Percentiles rank a stretch among this genome's conserved stretches.
These are phyloP conservation scores for Hermatobates lingyangjiaoensis DNA, from an alignment of 1,140 invertebrate genomes.

Conservation along the genomic window DNA sequence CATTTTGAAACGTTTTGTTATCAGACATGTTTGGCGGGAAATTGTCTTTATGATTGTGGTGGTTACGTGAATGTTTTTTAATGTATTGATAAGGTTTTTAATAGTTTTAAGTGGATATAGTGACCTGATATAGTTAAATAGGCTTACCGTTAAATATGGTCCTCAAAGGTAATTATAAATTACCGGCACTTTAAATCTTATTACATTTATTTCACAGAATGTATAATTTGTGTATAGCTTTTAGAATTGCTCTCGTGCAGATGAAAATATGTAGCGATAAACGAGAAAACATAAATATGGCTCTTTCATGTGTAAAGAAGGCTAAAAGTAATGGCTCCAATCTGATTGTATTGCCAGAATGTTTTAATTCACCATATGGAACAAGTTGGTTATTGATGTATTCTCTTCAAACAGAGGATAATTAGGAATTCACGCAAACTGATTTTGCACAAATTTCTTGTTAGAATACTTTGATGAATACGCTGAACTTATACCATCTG, in stretches of 20 bases:
- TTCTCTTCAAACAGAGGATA: background rate
- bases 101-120: no score
- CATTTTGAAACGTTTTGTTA: no score
- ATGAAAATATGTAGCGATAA: constrained; percentile 55
- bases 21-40: no score
- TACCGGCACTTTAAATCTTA: no score
- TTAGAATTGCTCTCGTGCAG: constrained; percentile 58
- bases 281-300: constrained; percentile 48
- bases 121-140: no score
- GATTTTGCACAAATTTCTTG: constrained; percentile 1
- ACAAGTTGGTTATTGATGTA: constrained; percentile 36
- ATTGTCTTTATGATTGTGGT: no score
- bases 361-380: constrained; percentile 88
- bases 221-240: no score
- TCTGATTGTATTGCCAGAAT: constrained; percentile 71
- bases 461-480: constrained; percentile 64
- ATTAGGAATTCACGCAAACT: background rate
- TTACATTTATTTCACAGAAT: no score
- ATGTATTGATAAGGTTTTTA: no score
- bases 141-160: no score
- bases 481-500: constrained; percentile 62
- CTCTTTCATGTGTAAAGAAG: constrained; percentile 46
- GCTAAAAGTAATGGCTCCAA: constrained; percentile 56
- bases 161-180: no score
- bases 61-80: no score